Evolutionary conservation across 2,113 vertebrate genomes (phyloP).

Genomic region (Lathamus discolor): DNA sequence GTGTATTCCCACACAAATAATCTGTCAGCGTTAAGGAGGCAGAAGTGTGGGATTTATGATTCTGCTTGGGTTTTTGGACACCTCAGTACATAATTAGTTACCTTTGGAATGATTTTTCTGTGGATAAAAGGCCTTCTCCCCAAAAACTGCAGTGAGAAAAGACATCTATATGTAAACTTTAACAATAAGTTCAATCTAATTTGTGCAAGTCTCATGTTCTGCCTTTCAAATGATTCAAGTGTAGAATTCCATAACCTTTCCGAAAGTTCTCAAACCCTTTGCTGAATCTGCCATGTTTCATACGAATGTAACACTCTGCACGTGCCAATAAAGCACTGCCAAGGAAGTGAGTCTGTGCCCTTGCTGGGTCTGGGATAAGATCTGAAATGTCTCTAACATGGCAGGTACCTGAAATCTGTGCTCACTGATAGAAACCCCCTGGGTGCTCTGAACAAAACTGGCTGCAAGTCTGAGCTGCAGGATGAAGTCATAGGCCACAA

Average conservation of each 20-base stretch:
- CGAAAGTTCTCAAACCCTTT: neutral
- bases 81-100: neutral
- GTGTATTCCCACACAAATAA: neutral
- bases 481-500: neutral
- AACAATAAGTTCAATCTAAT: neutral
- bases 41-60: neutral
- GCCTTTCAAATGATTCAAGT: neutral
- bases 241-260: neutral
- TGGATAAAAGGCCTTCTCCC: neutral
- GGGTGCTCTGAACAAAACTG: constrained; percentile 11
- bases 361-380: neutral
- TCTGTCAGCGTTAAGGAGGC: neutral
- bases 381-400: neutral
- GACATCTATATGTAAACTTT: neutral
- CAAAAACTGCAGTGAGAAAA: neutral
- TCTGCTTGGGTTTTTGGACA: neutral
- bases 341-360: neutral
- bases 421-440: neutral
- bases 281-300: neutral
- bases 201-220: neutral
- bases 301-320: neutral
- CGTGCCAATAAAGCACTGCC: neutral
- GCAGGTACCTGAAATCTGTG: neutral
- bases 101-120: neutral
- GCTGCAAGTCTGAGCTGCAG: neutral